Base-by-base conservation (phyloP, 23 tunicate genomes). In the Aplidium turbinatum region DNA sequence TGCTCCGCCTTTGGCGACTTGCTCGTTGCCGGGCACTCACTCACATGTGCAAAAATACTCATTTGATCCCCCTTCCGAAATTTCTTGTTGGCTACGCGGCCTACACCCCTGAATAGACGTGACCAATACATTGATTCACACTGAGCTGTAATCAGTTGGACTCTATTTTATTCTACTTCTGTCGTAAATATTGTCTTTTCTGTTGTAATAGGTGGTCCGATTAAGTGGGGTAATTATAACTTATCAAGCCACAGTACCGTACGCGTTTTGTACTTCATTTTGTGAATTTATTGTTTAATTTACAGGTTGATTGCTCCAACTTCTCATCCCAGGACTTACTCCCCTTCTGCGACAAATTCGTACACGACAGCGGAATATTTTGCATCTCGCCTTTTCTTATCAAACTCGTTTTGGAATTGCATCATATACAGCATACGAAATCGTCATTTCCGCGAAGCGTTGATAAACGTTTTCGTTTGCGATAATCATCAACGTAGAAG, bases 361-460 rank as follows among this genome's bases (percentile, higher is more conserved):
- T 63, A 57, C 38, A 33, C 75, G 16, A 68, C 96, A 20, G 39
- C 76, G 5, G 65, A 82, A 42, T 88, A 63, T 63, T 30, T 88
- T 1, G 83, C 78, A 0, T 2, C 78, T 2, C 77, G 97, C 4
- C 57, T 90, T 2, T 78, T 90, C 35, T 65, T 90, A 4, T 83
- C 90, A 1, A 90, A 90, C 57, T 90, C 97, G 28, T 90, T 90
- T 48, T 83, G 82, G 82, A 90, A 90, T 72, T 90, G 97, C 85
- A 90, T 90, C 54, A 90, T 90, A 19, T 90, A 90, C 90, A 90
- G 97, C 57, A 51, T 81, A 16, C 83, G 96, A 30, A 88, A 88
- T 50, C 78, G 62, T 0, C 79, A 70, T 18, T 88, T 88, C 51
- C 83, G 96, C n/a, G 72, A 81, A 36, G 96, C 96, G 1, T 57